A percentile compares a stretch with the other conserved stretches of the same genome.
phyloP scores from a whole-genome alignment of 2,113 vertebrate genomes.

The Desmodus rotundus region DNA sequence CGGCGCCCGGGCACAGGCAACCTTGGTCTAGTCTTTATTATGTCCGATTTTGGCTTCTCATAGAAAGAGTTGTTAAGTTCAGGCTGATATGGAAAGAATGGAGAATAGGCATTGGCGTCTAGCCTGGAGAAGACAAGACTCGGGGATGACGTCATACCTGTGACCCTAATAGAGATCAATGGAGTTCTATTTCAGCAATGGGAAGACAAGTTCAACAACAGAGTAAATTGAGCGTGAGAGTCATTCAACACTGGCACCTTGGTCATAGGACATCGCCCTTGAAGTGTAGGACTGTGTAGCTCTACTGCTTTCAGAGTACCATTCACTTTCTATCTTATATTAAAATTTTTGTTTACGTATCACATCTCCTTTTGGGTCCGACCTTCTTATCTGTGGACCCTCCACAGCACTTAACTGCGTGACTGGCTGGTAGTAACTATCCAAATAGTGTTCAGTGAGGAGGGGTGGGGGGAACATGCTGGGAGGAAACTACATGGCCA shows the following conservation, averaged over 20 bases:
- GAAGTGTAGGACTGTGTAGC: background rate
- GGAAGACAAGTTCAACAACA: background rate
- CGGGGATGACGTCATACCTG: slow-evolving; percentile 32
- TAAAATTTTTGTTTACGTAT: background rate
- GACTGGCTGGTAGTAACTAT: background rate
- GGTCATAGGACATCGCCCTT: background rate
- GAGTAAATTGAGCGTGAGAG: background rate
- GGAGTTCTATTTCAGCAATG: slow-evolving; percentile 8
- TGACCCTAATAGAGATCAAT: background rate
- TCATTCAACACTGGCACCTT: background rate
- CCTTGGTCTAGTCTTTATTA: slow-evolving; percentile 8
- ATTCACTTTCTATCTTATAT: background rate
- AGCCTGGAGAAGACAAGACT: slow-evolving; percentile 26
- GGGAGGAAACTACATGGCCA: background rate
- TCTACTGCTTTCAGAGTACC: background rate
- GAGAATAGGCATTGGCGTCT: slow-evolving; percentile 10
- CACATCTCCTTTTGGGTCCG: background rate
- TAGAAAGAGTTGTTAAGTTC: slow-evolving; percentile 31
- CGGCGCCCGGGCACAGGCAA: background rate
- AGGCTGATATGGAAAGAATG: slow-evolving; percentile 10
- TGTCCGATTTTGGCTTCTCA: slow-evolving; percentile 16
- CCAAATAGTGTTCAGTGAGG: background rate
- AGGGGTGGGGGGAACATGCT: background rate
- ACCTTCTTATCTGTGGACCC: background rate
- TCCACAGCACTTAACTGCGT: background rate